phyloP scores from a whole-genome alignment of 1,140 invertebrate genomes.

The Armadillidium nasatum region DNA sequence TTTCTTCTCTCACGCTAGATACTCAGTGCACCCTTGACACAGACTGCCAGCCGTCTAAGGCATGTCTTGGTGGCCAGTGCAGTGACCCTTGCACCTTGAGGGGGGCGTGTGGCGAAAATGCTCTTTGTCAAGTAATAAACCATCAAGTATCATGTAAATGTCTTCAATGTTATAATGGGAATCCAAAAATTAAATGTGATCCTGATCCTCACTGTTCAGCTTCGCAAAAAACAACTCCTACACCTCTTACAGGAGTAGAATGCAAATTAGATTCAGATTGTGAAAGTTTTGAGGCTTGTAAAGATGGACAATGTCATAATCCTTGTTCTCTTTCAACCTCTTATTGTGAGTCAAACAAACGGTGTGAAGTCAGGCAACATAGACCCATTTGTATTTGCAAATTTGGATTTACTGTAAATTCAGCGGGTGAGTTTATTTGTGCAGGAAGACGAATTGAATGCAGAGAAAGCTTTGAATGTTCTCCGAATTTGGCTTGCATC shows the following conservation, averaged over 20 bases:
- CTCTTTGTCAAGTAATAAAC: slow-evolving; percentile 73
- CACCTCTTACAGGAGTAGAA: slow-evolving; percentile 32
- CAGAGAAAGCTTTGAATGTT: slow-evolving; percentile 72
- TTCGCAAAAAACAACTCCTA: slow-evolving; percentile 38
- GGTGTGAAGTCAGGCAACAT: slow-evolving; percentile 80
- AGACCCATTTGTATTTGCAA: slow-evolving; percentile 80
- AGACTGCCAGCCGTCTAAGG: slow-evolving; percentile 84
- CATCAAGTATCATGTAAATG: slow-evolving; percentile 80
- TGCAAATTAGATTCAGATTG: slow-evolving; percentile 68
- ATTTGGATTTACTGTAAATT: slow-evolving; percentile 77
- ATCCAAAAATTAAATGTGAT: slow-evolving; percentile 67
- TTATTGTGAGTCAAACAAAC: slow-evolving; percentile 71
- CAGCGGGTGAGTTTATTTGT: slow-evolving; percentile 74
- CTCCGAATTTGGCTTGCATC: slow-evolving; percentile 75
- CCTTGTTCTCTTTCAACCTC: slow-evolving; percentile 60
- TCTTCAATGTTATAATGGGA: slow-evolving; percentile 76
- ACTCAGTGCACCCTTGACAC: slow-evolving; percentile 77
- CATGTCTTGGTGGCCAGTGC: slow-evolving; percentile 78
- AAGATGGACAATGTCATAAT: slow-evolving; percentile 67
- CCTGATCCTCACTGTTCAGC: slow-evolving; percentile 67
- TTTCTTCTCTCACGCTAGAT: slow-evolving; percentile 42
- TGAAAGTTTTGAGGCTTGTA: slow-evolving; percentile 67
- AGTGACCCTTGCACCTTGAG: slow-evolving; percentile 81
- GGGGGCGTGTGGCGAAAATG: slow-evolving; percentile 81
- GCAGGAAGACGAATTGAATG: slow-evolving; percentile 61